Evolutionary conservation across 1,140 invertebrate genomes (phyloP).

Genomic region (Saxidomus purpurata): DNA sequence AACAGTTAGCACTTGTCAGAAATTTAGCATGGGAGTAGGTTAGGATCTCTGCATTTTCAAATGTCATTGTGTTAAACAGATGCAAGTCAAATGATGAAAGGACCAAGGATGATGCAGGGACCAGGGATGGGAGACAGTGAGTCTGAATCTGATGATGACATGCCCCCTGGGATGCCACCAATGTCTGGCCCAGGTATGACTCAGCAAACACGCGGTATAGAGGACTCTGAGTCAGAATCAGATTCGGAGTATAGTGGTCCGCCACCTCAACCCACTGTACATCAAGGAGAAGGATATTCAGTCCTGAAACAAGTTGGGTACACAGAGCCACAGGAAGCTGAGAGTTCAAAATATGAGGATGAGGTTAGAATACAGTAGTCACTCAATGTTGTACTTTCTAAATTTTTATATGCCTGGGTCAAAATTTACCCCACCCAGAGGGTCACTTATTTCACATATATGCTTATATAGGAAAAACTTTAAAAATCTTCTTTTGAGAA

Average conservation of each 20-base stretch:
- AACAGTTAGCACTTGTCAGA: too few species aligned
- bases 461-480: too few species aligned
- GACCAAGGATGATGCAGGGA: conserved; percentile 15
- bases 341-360: conserved; percentile 12
- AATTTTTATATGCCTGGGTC: too few species aligned
- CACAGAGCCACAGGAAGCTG: background rate
- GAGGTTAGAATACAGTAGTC: background rate
- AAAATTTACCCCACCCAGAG: too few species aligned
- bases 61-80: too few species aligned
- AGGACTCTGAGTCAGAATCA: conserved; percentile 23
- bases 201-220: background rate
- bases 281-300: conserved; percentile 19
- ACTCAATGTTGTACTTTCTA: too few species aligned
- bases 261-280: background rate
- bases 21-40: too few species aligned
- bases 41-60: too few species aligned
- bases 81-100: background rate
- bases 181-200: conserved; percentile 26
- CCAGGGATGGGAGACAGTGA: conserved; percentile 57
- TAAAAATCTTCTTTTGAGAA: too few species aligned
- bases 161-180: conserved; percentile 38
- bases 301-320: background rate
- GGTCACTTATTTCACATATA: too few species aligned
- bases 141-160: conserved; percentile 50
- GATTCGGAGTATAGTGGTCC: conserved; percentile 26